A percentile compares a stretch with the other conserved stretches of the same genome.
These are phyloP conservation scores for Mycalesis mineus DNA, from an alignment of 2,888 invertebrate species.

Conservation along the genomic window DNA sequence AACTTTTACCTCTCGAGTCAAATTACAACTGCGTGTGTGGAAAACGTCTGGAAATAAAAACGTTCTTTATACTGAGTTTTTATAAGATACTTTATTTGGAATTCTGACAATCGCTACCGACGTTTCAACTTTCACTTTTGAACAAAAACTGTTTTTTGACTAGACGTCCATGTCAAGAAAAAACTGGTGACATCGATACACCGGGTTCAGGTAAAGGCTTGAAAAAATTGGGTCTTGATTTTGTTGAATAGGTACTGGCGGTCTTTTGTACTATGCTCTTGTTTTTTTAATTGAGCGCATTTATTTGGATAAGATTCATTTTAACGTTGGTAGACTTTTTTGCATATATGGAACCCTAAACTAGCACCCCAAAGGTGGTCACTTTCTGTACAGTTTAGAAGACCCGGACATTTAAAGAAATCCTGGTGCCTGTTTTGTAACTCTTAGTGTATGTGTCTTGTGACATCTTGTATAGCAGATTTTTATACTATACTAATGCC, in stretches of 20 bases:
- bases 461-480: too few relatives aligned
- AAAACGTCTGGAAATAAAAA: conserved; percentile 20
- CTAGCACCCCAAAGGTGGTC: too few relatives aligned
- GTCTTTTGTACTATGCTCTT: neutral
- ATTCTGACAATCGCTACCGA: neutral
- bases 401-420: too few relatives aligned
- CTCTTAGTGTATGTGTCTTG: too few relatives aligned
- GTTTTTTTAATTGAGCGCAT: neutral
- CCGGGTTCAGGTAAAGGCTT: conserved; percentile 23
- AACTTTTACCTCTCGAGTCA: conserved; percentile 33
- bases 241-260: neutral
- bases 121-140: conserved; percentile 57
- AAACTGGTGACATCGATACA: conserved; percentile 34
- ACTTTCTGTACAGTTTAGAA: too few relatives aligned
- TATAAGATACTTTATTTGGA: conserved; percentile 13
- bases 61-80: conserved; percentile 10
- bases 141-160: conserved; percentile 44
- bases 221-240: conserved; percentile 29
- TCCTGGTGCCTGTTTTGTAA: too few relatives aligned
- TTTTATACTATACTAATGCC: too few relatives aligned
- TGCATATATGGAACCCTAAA: too few relatives aligned
- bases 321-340: too few relatives aligned
- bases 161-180: conserved; percentile 38
- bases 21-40: conserved; percentile 30
- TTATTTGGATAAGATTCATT: too few relatives aligned